phyloP scores from a whole-genome alignment of 1,140 invertebrate species.

The Heterodera schachtii region DNA sequence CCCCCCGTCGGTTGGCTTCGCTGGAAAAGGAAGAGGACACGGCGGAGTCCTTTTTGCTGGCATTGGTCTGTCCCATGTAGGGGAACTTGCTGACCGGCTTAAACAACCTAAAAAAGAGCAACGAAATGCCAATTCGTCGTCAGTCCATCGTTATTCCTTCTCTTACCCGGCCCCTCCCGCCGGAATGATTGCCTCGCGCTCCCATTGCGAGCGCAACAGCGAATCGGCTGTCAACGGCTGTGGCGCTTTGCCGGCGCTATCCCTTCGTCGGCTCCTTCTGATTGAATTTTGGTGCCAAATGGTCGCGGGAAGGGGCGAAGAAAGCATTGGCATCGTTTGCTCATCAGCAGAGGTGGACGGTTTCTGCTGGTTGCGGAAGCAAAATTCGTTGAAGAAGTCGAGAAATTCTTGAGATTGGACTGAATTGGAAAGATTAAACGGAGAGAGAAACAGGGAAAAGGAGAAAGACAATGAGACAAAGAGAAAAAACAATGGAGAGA shows the following conservation, averaged over 20 bases:
- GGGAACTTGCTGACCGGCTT: constrained; percentile 42
- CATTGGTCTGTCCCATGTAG: constrained; percentile 40
- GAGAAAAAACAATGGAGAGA: too few relatives aligned
- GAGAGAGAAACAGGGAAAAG: background rate
- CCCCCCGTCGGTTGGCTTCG: constrained; percentile 29
- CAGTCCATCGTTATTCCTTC: background rate
- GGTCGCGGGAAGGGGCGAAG: constrained; percentile 8
- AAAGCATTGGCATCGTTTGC: background rate
- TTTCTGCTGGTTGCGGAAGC: background rate
- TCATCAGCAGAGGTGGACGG: constrained; percentile 14
- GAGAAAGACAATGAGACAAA: background rate
- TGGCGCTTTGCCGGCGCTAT: constrained; percentile 1
- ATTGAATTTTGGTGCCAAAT: background rate
- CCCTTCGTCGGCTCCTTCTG: background rate
- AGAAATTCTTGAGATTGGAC: constrained; percentile 42
- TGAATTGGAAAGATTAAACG: background rate
- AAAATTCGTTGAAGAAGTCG: constrained; percentile 41
- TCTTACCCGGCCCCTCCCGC: constrained; percentile 39
- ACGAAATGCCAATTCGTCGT: background rate
- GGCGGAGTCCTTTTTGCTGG: constrained; percentile 49
- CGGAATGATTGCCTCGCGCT: constrained; percentile 35
- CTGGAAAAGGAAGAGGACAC: constrained; percentile 51
- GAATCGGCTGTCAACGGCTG: constrained; percentile 31
- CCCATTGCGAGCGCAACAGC: constrained; percentile 42
- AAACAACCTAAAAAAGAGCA: constrained; percentile 24